Conservation (phyloP, 2,113 vertebrate species). For the Daubentonia madagascariensis region DNA sequence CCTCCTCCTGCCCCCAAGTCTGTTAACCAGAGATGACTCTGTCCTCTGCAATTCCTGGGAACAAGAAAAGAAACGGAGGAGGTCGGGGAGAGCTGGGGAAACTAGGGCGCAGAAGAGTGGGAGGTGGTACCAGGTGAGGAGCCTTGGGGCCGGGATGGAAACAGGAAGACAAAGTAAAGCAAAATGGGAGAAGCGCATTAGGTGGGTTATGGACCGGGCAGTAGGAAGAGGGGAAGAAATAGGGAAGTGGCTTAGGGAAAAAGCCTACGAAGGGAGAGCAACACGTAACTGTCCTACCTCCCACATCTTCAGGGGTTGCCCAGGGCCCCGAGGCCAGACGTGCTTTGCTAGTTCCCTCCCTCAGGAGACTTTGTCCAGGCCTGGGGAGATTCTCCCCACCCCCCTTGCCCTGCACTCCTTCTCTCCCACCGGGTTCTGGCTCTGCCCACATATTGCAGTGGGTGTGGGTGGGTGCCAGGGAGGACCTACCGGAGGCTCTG, state of each 20-base stretch:
- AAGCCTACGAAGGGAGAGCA: background rate
- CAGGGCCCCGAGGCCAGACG: background rate
- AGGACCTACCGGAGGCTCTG: constrained; percentile 68
- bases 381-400: background rate
- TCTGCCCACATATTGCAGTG: background rate
- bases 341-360: background rate
- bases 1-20: background rate
- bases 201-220: background rate
- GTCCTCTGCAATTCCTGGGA: background rate
- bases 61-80: background rate
- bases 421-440: background rate
- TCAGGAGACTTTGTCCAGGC: background rate
- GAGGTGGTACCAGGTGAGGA: background rate
- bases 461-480: background rate
- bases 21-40: background rate
- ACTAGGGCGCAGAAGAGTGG: background rate
- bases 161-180: background rate
- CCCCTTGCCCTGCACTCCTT: background rate
- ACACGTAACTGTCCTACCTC: background rate
- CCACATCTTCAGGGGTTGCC: background rate
- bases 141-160: background rate
- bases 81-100: background rate
- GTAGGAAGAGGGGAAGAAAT: background rate
- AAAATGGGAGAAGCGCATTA: background rate
- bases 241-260: background rate